These are phyloP conservation scores for Phasianus colchicus DNA, from an alignment of 2,113 vertebrate genomes.

Conservation along the genomic window DNA sequence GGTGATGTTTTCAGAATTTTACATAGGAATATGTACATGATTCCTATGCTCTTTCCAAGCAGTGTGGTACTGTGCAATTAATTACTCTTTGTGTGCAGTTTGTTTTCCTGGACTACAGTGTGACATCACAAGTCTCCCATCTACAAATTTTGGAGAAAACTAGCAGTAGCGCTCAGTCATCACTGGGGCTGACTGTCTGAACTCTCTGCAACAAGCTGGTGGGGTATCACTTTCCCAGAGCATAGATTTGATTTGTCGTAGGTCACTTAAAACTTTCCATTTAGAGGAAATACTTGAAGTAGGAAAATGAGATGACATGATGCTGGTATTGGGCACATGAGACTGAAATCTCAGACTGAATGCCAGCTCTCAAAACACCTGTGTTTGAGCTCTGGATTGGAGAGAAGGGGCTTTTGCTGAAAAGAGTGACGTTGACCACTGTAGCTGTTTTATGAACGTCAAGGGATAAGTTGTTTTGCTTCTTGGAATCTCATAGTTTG, in stretches of 20 bases:
- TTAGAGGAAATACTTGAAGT: background rate
- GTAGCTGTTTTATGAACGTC: background rate
- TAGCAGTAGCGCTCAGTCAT: background rate
- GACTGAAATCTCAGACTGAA: background rate
- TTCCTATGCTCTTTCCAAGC: background rate
- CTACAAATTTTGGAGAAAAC: background rate
- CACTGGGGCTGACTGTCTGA: background rate
- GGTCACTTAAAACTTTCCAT: background rate
- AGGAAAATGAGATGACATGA: background rate
- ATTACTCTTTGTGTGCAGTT: rapidly evolving
- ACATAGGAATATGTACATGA: background rate
- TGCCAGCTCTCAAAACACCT: rapidly evolving
- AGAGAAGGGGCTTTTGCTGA: background rate
- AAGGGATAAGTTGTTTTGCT: background rate
- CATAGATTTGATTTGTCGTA: background rate
- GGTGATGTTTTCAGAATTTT: background rate
- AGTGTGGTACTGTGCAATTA: rapidly evolving
- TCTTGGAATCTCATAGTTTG: background rate
- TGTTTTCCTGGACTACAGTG: background rate
- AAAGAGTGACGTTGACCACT: background rate
- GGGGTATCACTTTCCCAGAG: background rate
- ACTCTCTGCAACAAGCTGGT: background rate
- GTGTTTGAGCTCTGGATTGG: background rate
- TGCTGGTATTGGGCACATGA: background rate
- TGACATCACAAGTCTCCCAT: background rate